Base-by-base conservation (phyloP, 2,113 vertebrate genomes). In the Chaetura pelagica region DNA sequence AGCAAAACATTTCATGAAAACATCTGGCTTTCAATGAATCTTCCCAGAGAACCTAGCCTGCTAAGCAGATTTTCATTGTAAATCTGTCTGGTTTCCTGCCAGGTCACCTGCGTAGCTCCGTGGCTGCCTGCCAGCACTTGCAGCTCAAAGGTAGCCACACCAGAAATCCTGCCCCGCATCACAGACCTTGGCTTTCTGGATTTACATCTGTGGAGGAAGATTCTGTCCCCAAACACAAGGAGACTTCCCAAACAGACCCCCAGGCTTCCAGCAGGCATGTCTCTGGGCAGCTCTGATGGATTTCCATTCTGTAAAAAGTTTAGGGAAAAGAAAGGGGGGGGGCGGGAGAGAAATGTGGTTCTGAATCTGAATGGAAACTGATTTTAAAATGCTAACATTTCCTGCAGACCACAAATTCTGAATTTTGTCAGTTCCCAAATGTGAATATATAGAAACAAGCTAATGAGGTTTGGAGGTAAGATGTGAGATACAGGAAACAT, bases 41-140 rank as follows among this genome's bases (percentile, higher is more conserved):
- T 96, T 96, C 89, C 84, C 93, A 87, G 93, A 91, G 93, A 96
- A 94, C 93, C 91, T 89, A 92, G 96, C 96, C 95, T 96, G 94
- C 95, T 97, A 97, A 97, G 96, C 96, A 97, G 95, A 97, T 97
- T 97, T 97, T 96, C 96, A 92, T 96, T 96, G 96, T 96, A 97
- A 97, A 97, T 96, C 94, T 96, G 96, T 91, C 96, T 97, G 94
- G 94, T 97, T 96, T 86, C 93, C 95, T 97, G 96, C 96, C 96
- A 96, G 96, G 96, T 97, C 95, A 97, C 95, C 96, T 96, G 95
- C 66, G 44, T 95, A 93, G 94, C 93, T 95, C 58, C 3, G 4
- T 95, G 95, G 96, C 96, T 82, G 87, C 91, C 87, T 89, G 96
- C 96, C 96, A 95, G 87, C 19, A 0, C 81, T 84, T 1, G 77